A percentile compares a stretch with the other conserved stretches of the same genome.
phyloP scores from a whole-genome alignment of 2,797 vertebrate genomes.

The Acrossocheilus fasciatus region DNA sequence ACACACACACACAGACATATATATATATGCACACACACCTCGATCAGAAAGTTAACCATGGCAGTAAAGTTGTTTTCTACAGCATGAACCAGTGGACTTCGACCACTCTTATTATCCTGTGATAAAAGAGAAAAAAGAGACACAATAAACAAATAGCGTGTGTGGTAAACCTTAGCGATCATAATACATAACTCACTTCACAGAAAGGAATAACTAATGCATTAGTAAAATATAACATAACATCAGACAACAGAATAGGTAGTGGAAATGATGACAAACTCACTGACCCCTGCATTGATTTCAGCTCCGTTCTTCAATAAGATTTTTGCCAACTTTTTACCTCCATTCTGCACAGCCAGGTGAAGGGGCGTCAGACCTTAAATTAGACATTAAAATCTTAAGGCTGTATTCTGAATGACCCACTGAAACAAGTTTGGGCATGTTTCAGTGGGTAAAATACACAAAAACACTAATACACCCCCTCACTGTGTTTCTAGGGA shows the following conservation, averaged over 20 bases:
- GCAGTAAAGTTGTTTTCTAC: constrained; percentile 85
- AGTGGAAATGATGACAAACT: background rate
- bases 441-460: background rate
- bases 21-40: constrained; percentile 74
- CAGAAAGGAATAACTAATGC: background rate
- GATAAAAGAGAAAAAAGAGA: constrained; percentile 44
- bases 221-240: background rate
- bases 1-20: constrained; percentile 59
- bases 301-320: constrained; percentile 83
- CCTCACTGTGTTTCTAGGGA: constrained; percentile 58
- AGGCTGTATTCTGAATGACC: background rate
- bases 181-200: background rate
- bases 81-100: constrained; percentile 87
- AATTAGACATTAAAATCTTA: constrained; percentile 2
- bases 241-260: background rate
- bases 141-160: constrained; percentile 34
- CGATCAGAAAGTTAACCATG: constrained; percentile 88
- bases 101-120: constrained; percentile 91
- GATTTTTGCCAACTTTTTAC: constrained; percentile 75
- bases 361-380: constrained; percentile 89
- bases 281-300: constrained; percentile 87
- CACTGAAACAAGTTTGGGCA: background rate
- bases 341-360: constrained; percentile 81
- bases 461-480: constrained; percentile 21
- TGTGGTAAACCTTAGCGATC: constrained; percentile 13